Base-by-base conservation (phyloP, 2,888 invertebrate species). In the Eurytoma adleriae region DNA sequence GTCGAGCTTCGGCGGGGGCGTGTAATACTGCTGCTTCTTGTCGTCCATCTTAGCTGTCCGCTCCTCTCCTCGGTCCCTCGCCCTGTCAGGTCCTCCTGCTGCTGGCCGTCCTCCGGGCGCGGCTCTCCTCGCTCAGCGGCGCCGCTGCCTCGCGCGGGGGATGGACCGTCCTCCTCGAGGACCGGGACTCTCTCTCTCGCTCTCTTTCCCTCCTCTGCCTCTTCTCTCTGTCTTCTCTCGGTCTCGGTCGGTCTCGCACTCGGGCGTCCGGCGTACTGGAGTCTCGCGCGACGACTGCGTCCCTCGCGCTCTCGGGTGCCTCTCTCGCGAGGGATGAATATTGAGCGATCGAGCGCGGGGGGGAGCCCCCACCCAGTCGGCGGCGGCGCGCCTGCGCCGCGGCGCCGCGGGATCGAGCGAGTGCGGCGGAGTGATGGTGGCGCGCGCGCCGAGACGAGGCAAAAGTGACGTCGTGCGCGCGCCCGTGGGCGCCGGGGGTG, bases 1-100 rank as follows among this genome's bases (percentile, higher is more conserved):
- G 85, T 96, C 95, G 87, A 96, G 93, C 90, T 95, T 95, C 83
- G 95, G 95, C 86, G 95, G 94, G 48, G 89, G 87, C 88, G 95
- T 91, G 91, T 96, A 96, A 92, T 94, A 96, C 92, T 95, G 95
- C 91, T 95, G 93, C 91, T 94, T 95, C 92, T 96, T 96, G 93
- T 95, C 96, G 91, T 95, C 95, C 94, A 96, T 95, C 89, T 59
- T 64, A 48, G 57, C 50, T 48, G n/a, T 20, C 24, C 18, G 7
- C 30, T 52, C 1, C 48, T 13, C 69, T 16, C 52, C 2, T 52
- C 16, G 4, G 12, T 50, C 50, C 50, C 50, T 4, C 50, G 50
- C 10, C 1, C 13, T 7, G 20, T 13, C 13, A 4, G 12, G 3
- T 20, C 20, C 24, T 59, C 24, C 20, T 7, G 20, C 20, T 13